phyloP scores from a whole-genome alignment of 2,888 invertebrate species.

The Drosophila ezoana region DNA sequence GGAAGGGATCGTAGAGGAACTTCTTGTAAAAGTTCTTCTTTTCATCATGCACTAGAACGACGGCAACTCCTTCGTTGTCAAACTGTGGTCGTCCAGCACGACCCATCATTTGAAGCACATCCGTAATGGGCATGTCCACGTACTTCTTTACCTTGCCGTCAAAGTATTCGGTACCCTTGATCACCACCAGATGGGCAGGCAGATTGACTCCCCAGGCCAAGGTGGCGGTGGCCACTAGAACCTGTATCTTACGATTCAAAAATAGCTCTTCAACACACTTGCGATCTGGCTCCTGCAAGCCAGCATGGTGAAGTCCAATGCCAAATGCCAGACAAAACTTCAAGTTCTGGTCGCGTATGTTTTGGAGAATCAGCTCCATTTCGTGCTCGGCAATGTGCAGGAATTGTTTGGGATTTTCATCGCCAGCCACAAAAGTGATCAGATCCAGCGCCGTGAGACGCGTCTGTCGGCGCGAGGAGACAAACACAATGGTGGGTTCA shows the following conservation, averaged over 20 bases:
- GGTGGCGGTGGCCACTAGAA: constrained; percentile 98
- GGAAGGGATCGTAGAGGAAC: constrained; percentile 99
- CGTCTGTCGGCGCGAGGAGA: constrained; percentile 98
- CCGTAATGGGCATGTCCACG: constrained; percentile 99
- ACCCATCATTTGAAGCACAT: constrained; percentile 99
- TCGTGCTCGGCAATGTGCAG: constrained; percentile 93
- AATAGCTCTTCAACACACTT: constrained; percentile 97
- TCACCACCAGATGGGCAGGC: constrained; percentile 98
- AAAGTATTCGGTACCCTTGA: constrained; percentile 99
- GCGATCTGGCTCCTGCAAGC: constrained; percentile 96
- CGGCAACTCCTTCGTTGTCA: constrained; percentile 95
- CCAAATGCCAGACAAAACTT: constrained; percentile 98
- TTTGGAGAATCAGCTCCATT: constrained; percentile 91
- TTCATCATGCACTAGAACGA: constrained; percentile 96
- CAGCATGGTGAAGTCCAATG: constrained; percentile 99
- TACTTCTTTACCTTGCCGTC: constrained; percentile 98
- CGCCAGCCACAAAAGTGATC: constrained; percentile 95
- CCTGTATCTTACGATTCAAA: constrained; percentile 97
- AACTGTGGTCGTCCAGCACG: constrained; percentile 99
- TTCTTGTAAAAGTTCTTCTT: constrained; percentile 99
- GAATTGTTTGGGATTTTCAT: constrained; percentile 98
- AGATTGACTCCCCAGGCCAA: constrained; percentile 99
- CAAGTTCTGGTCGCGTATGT: constrained; percentile 94
- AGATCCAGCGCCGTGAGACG: constrained; percentile 98
- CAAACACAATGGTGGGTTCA: constrained; percentile 97